Evolutionary conservation across 2,888 invertebrate genomes (phyloP).

Genomic region (Amiota mariae): DNA sequence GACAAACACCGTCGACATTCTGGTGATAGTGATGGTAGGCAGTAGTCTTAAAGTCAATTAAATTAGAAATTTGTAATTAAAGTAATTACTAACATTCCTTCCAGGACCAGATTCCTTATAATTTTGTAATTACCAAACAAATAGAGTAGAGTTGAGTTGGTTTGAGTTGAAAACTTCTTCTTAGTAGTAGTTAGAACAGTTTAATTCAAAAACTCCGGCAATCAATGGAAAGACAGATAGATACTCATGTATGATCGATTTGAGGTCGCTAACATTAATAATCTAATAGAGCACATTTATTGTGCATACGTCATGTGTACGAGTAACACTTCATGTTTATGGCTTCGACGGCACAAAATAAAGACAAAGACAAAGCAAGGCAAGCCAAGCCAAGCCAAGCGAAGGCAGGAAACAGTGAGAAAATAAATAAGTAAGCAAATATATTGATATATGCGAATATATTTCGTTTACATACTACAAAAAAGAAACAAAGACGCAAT

Average conservation of each 20-base stretch:
- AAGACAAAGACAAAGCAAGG: neutral
- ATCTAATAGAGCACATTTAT: conserved; percentile 58
- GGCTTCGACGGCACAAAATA: neutral
- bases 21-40: neutral
- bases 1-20: neutral
- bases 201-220: neutral
- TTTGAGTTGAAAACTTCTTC: neutral
- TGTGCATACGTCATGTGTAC: conserved; percentile 57
- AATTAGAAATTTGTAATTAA: conserved; percentile 48
- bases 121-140: too few species aligned
- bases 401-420: neutral
- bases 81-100: conserved; percentile 47
- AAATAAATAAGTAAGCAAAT: conserved; percentile 9
- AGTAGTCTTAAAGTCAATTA: neutral
- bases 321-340: neutral
- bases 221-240: neutral
- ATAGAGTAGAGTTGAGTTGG: too few species aligned
- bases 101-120: too few species aligned
- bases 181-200: neutral
- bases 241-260: conserved; percentile 53
- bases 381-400: neutral
- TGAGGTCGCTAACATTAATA: conserved; percentile 52
- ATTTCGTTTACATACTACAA: neutral
- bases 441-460: conserved; percentile 9
- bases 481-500: neutral